A percentile compares a stretch with the other conserved stretches of the same genome.
Evolutionary conservation across 2,797 vertebrate genomes (phyloP).

Genomic region (Peromyscus nudipes): DNA sequence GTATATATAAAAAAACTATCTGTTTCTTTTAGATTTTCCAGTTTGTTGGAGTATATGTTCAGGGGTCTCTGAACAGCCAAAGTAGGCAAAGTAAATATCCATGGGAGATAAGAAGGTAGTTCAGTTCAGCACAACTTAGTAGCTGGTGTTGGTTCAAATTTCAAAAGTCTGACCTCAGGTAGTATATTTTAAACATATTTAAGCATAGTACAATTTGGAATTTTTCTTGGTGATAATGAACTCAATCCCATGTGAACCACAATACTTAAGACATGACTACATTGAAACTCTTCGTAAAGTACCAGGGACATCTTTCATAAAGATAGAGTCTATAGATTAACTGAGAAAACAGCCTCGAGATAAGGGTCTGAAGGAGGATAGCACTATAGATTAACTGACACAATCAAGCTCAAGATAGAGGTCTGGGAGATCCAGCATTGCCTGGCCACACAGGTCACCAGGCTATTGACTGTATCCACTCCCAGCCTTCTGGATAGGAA

Average conservation of each 20-base stretch:
- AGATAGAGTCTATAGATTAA: neutral
- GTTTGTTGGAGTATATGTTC: too few species aligned
- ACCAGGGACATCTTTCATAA: neutral
- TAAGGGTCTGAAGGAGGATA: neutral
- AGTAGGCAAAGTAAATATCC: too few species aligned
- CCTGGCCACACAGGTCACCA: neutral
- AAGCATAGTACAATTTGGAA: neutral
- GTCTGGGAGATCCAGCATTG: neutral
- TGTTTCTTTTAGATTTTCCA: neutral
- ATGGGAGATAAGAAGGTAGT: too few species aligned
- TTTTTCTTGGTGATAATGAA: neutral
- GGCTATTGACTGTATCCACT: too few species aligned
- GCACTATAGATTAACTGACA: neutral
- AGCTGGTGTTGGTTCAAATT: neutral
- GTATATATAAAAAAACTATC: neutral
- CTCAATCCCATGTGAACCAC: neutral
- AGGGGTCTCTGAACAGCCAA: too few species aligned
- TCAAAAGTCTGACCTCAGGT: neutral
- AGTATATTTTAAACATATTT: too few species aligned
- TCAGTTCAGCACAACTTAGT: too few species aligned
- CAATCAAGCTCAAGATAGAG: too few species aligned
- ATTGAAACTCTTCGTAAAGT: neutral
- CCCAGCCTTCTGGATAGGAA: too few species aligned
- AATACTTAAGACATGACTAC: neutral
- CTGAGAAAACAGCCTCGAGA: neutral